phyloP scores from a whole-genome alignment of 2,888 invertebrate species.

The Drosophila putrida region DNA sequence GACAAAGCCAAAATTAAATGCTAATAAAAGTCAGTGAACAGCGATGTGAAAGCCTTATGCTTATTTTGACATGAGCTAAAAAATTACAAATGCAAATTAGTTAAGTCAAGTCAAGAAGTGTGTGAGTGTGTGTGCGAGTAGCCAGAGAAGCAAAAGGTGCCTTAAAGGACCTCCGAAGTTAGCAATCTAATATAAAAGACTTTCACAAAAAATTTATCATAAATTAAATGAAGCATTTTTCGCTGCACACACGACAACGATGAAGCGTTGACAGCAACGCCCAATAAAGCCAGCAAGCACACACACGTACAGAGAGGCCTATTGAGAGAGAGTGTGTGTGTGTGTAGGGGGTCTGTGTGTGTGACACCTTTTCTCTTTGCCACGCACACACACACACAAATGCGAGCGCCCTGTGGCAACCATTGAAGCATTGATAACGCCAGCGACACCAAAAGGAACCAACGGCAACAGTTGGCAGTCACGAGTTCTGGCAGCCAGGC shows the following conservation, averaged over 20 bases:
- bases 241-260: conserved; percentile 50
- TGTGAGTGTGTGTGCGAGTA: conserved; percentile 7
- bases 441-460: conserved; percentile 33
- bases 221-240: conserved; percentile 79
- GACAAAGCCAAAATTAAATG: conserved; percentile 70
- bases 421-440: conserved; percentile 65
- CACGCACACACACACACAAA: conserved; percentile 44
- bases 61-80: conserved; percentile 76
- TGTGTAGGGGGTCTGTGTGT: conserved; percentile 15
- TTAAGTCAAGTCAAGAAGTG: conserved; percentile 37
- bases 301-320: conserved; percentile 3
- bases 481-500: conserved; percentile 19
- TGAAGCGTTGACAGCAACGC: conserved; percentile 28
- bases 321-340: conserved; percentile 10
- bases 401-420: conserved; percentile 47
- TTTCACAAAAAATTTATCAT: conserved; percentile 72
- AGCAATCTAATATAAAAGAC: conserved; percentile 76
- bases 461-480: conserved; percentile 68
- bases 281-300: conserved; percentile 31
- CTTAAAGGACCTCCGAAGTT: conserved; percentile 48
- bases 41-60: conserved; percentile 66
- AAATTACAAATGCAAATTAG: conserved; percentile 82
- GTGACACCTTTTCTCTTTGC: conserved; percentile 37
- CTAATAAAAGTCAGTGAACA: conserved; percentile 68
- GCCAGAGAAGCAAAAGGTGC: conserved; percentile 25